Evolutionary conservation across 2,797 vertebrate species (phyloP).

Genomic region (Chiroxiphia lanceolata): DNA sequence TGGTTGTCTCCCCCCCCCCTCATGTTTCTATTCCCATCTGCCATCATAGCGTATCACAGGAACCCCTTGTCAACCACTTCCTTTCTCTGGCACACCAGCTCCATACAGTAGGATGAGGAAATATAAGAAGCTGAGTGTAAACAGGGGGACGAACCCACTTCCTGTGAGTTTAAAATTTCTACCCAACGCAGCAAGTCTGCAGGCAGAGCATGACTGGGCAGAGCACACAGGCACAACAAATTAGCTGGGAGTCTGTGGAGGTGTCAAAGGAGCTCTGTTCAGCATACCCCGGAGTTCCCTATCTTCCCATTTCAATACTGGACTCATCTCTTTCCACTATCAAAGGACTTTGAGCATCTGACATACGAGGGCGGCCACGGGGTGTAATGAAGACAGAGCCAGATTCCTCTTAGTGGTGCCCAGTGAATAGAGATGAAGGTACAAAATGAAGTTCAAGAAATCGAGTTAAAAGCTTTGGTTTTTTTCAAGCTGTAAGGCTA

Average conservation of each 20-base stretch:
- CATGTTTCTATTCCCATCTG: neutral
- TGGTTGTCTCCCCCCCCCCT: neutral
- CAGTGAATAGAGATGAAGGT: neutral
- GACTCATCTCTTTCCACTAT: neutral
- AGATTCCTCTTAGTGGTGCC: neutral
- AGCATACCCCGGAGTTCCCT: neutral
- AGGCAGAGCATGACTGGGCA: neutral
- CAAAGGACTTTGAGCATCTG: neutral
- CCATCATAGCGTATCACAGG: neutral
- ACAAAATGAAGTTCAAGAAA: neutral
- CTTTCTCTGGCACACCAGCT: neutral
- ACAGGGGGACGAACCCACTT: neutral
- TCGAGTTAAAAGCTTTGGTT: neutral
- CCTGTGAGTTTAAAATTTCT: neutral
- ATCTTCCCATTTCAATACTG: neutral
- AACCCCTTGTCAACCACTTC: neutral
- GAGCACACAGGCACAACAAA: neutral
- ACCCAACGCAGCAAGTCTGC: neutral
- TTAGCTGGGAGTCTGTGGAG: neutral
- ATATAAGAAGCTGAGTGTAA: neutral
- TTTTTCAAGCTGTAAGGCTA: neutral
- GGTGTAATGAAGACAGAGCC: neutral
- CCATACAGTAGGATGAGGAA: neutral
- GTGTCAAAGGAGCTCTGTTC: neutral
- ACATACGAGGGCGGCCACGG: fast-evolving